A percentile compares a stretch with the other conserved stretches of the same genome.
These are phyloP conservation scores for Aspidapion aeneum DNA, from an alignment of 2,888 invertebrate genomes.

Conservation along the genomic window DNA sequence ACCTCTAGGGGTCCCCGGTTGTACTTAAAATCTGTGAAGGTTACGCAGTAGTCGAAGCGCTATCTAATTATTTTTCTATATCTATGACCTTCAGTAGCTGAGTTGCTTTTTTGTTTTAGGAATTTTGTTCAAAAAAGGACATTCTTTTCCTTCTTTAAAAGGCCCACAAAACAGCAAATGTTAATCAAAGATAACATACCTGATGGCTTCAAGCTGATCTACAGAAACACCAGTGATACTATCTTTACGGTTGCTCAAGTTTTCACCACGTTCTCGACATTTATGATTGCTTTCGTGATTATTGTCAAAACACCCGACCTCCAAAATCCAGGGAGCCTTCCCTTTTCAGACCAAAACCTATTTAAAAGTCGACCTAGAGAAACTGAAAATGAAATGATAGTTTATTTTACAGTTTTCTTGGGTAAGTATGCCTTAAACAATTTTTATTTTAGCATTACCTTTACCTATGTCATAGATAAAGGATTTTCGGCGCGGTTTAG, in stretches of 20 bases:
- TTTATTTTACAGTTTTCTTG: constrained; percentile 33
- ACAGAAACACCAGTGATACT: constrained; percentile 37
- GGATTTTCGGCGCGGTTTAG: too few relatives aligned
- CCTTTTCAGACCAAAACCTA: neutral
- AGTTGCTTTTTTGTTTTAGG: neutral
- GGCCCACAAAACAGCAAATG: constrained; percentile 25
- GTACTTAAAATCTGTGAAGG: too few relatives aligned
- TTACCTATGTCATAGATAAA: too few relatives aligned
- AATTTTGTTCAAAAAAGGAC: constrained; percentile 16
- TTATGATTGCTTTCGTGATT: constrained; percentile 23
- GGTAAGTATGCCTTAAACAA: too few relatives aligned
- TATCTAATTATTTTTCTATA: too few relatives aligned
- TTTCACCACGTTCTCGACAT: constrained; percentile 27
- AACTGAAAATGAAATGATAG: constrained; percentile 28
- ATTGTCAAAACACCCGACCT: constrained; percentile 19
- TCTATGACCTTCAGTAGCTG: too few relatives aligned
- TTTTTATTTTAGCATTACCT: too few relatives aligned
- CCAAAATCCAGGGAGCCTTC: neutral
- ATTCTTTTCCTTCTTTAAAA: constrained; percentile 29
- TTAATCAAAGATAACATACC: constrained; percentile 39
- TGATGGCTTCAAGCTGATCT: constrained; percentile 40
- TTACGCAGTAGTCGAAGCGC: too few relatives aligned
- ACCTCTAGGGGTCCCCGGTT: too few relatives aligned
- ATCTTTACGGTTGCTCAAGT: constrained; percentile 37
- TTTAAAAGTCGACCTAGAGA: constrained; percentile 15